These are phyloP conservation scores for Scortum barcoo DNA, from an alignment of 2,113 vertebrate species.

Conservation along the genomic window DNA sequence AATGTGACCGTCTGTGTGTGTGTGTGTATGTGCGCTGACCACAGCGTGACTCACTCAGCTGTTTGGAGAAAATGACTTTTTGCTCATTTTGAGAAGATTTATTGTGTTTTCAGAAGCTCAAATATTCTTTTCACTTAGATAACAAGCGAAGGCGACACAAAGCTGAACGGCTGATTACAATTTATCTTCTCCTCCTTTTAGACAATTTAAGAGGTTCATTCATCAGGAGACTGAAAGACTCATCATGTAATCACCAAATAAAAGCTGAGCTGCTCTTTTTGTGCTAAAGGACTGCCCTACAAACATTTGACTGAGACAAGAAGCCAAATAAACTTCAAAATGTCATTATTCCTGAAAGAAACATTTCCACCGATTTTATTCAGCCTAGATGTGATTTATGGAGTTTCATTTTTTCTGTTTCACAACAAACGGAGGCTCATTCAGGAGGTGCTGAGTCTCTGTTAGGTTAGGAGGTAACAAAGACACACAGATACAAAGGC, in stretches of 20 bases:
- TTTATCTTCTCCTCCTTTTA: neutral
- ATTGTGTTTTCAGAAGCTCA: conserved; percentile 19
- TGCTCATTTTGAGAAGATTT: conserved; percentile 25
- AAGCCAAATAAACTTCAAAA: no score
- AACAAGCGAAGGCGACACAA: neutral
- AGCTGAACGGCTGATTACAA: neutral
- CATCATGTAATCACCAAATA: neutral
- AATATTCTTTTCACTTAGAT: conserved; percentile 5
- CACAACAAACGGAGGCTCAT: no score
- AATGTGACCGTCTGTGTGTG: conserved; percentile 10
- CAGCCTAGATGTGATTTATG: no score
- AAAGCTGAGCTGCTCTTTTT: no score
- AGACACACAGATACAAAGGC: no score
- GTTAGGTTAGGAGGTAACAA: no score
- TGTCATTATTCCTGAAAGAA: no score
- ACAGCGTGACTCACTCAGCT: conserved; percentile 18
- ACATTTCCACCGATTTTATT: no score
- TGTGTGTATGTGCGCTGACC: neutral
- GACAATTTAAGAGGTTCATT: neutral
- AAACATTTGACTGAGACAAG: no score
- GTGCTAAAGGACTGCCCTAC: no score
- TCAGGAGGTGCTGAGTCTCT: no score
- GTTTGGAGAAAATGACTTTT: conserved; percentile 36
- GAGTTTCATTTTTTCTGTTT: no score
- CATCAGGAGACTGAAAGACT: neutral